Percentiles rank a stretch among this genome's conserved stretches.
phyloP scores from a whole-genome alignment of 35 echinoderm and acorn worm species.

The Apostichopus parvimensis region DNA sequence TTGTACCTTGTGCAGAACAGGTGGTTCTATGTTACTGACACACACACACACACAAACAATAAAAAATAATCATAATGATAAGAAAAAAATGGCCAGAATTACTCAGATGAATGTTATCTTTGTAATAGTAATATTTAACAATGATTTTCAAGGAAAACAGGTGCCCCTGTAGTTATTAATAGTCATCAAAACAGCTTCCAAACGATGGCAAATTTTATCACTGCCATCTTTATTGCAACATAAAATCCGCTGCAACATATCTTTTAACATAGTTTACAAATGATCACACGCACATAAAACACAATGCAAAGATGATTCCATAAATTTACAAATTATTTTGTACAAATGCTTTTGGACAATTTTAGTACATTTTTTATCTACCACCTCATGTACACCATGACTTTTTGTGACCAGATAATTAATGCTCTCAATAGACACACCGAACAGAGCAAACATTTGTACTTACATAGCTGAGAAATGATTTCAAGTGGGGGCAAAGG shows the following conservation, averaged over 20 bases:
- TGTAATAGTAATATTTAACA: background rate
- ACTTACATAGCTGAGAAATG: constrained; percentile 77
- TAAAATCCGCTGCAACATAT: background rate
- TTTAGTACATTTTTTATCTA: too few relatives aligned
- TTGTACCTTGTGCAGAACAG: background rate
- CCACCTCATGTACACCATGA: too few relatives aligned
- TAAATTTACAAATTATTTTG: background rate
- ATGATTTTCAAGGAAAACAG: background rate
- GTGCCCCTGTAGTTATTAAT: background rate
- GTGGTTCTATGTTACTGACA: background rate
- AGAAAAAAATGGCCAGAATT: background rate
- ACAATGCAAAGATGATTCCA: background rate
- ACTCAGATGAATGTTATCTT: background rate
- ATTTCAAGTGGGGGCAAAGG: constrained; percentile 87
- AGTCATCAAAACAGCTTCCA: background rate
- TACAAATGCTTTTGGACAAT: too few relatives aligned
- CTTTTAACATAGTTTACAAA: background rate
- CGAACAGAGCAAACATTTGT: background rate
- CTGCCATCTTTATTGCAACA: background rate
- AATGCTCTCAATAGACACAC: too few relatives aligned
- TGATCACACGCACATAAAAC: background rate
- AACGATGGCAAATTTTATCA: background rate
- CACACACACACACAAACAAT: background rate
- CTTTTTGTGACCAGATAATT: too few relatives aligned
- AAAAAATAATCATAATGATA: too few relatives aligned